phyloP scores from a whole-genome alignment of 2,113 vertebrate genomes.

The Microtus richardsoni region DNA sequence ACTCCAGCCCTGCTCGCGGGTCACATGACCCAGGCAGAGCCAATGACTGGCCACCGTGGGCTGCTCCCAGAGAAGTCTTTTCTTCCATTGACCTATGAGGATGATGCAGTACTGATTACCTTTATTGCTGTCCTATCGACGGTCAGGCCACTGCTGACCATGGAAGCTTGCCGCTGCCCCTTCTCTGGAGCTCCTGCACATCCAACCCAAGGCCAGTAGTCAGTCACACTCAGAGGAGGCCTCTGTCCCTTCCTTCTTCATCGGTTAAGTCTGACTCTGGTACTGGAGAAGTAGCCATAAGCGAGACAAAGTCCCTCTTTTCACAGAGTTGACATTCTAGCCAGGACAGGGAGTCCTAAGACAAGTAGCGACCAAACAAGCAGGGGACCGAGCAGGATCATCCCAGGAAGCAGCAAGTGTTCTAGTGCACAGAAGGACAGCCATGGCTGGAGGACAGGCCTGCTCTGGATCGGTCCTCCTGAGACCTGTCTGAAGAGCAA shows the following conservation, averaged over 20 bases:
- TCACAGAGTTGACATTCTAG: not conserved
- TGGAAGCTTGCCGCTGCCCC: not conserved
- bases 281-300: not conserved
- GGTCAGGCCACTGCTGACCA: not conserved
- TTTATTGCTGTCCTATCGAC: not conserved
- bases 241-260: not conserved
- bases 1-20: not conserved
- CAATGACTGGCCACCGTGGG: not conserved
- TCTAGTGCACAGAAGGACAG: not conserved
- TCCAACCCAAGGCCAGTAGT: not conserved
- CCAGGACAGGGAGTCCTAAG: not conserved
- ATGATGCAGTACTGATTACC: rapidly evolving
- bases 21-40: not conserved
- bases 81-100: not conserved
- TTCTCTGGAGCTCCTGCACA: not conserved
- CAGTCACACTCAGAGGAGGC: not conserved
- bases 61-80: not conserved
- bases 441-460: too few relatives aligned
- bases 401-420: not conserved
- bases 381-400: not conserved
- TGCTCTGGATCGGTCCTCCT: not conserved
- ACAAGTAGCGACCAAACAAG: not conserved
- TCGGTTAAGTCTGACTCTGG: not conserved
- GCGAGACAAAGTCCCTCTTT: not conserved
- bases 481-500: not conserved